Base-by-base conservation (phyloP, 1,140 invertebrate species). In the Drosophila ogumai region DNA sequence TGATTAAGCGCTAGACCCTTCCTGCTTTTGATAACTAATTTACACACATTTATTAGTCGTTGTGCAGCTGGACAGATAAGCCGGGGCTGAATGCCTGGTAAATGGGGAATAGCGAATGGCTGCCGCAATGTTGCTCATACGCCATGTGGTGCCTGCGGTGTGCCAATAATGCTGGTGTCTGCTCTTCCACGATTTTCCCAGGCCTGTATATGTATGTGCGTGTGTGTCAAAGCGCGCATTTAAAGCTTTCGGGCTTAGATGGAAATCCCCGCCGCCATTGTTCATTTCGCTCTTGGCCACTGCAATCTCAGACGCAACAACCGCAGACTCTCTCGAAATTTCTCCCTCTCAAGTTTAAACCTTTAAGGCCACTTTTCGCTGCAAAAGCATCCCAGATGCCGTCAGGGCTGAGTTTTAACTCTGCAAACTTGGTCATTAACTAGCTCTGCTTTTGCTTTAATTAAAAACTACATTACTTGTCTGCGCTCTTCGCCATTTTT, bases 11-110 rank as follows among this genome's bases (percentile, higher is more conserved):
- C 36, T 49, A 19, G 68, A 34, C 22, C 40, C 55, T 67, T 59
- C 64, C 17, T 36, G 49, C 49, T 69, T 55, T 79, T 86, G 79
- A 73, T 87, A 87, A 87, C 82, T 87, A 87, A 87, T 87, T 87
- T 80, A 84, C 76, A 73, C 80, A 74, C 82, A 87, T 87, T 87
- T 88, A 87, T 87, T 88, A 87, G 76, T 78, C 61, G 82, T 54
- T 87, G 61, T 87, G 82, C 76, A 82, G 84, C 67, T 73, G 72
- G 64, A 54, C 56, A 87, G 75, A 88, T 87, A 87, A 88, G 71
- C 69, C 44, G 22, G 9, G 44, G 34, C 59, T 65, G 28, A 64
- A 38, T 32, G 61, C 38, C 61, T 60, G 41, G 47, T 22, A 22
- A 78, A 60, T 76, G 31, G 55, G n/a, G 22, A 72, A 52, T 68